Evolutionary conservation across 2,113 vertebrate species (phyloP).

Genomic region (Terrapene triunguis): DNA sequence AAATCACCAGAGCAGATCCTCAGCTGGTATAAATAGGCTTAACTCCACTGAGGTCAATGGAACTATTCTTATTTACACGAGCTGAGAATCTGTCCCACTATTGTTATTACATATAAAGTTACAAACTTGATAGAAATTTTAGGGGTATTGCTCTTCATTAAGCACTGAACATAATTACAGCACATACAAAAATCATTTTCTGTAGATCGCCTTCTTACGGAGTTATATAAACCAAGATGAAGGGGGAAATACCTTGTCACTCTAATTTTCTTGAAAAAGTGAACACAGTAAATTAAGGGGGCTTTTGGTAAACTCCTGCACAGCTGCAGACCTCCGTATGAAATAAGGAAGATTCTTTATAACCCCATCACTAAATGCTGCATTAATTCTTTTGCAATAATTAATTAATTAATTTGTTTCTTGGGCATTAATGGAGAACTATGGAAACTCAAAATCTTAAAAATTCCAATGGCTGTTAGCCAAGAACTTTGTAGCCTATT

Average conservation of each 20-base stretch:
- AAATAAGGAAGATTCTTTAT: neutral
- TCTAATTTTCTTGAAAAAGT: neutral
- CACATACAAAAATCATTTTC: neutral
- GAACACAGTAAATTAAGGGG: neutral
- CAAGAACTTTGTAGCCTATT: neutral
- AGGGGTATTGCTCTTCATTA: neutral
- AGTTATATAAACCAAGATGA: neutral
- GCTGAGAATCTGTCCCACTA: neutral
- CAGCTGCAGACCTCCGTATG: neutral
- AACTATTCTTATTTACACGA: neutral
- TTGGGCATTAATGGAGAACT: conserved; percentile 3
- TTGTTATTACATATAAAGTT: neutral
- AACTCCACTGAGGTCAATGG: neutral
- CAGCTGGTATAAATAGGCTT: neutral
- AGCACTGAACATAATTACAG: neutral
- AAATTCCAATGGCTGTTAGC: neutral
- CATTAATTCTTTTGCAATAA: neutral
- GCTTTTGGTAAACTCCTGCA: neutral
- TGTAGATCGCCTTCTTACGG: neutral
- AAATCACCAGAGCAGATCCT: neutral
- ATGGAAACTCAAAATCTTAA: neutral
- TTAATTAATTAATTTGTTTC: neutral
- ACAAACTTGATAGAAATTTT: neutral
- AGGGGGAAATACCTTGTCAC: neutral
- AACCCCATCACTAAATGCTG: neutral